These are phyloP conservation scores for Misgurnus mizolepis DNA, from an alignment of 2,113 vertebrate species.

Conservation along the genomic window DNA sequence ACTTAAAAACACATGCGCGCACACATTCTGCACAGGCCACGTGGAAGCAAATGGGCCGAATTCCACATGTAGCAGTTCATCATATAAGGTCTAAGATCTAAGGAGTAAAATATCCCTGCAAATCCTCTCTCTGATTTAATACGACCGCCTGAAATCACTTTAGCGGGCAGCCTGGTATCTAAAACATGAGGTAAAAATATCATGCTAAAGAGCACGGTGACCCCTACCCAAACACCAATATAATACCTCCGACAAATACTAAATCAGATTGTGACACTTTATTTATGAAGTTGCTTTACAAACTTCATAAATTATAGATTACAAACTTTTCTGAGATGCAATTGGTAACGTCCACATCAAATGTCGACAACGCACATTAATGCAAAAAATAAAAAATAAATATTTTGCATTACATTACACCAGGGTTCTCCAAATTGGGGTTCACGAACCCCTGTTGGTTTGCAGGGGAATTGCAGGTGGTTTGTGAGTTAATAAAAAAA, in stretches of 20 bases:
- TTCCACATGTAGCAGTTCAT: slow-evolving; percentile 60
- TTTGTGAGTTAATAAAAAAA: too few species aligned
- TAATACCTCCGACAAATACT: slow-evolving; percentile 40
- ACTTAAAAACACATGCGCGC: not conserved
- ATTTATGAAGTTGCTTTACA: too few species aligned
- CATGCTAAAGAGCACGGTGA: slow-evolving; percentile 18
- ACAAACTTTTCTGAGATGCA: too few species aligned
- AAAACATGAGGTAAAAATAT: slow-evolving; percentile 46
- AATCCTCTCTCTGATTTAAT: slow-evolving; percentile 71
- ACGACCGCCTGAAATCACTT: slow-evolving; percentile 66
- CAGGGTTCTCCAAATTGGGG: too few species aligned
- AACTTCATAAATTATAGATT: too few species aligned
- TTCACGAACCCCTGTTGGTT: too few species aligned
- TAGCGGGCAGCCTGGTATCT: slow-evolving; percentile 33
- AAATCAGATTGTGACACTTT: not conserved
- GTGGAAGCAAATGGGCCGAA: slow-evolving; percentile 46
- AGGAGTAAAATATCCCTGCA: slow-evolving; percentile 58
- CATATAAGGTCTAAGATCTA: slow-evolving; percentile 61
- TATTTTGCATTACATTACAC: too few species aligned
- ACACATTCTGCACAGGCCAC: not conserved
- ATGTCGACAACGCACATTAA: too few species aligned
- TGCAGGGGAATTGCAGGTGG: too few species aligned
- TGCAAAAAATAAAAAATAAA: too few species aligned
- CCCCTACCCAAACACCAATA: slow-evolving; percentile 45
- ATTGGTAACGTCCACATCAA: too few species aligned